These are phyloP conservation scores for Cydia pomonella DNA, from an alignment of 1,140 invertebrate genomes.

Conservation along the genomic window DNA sequence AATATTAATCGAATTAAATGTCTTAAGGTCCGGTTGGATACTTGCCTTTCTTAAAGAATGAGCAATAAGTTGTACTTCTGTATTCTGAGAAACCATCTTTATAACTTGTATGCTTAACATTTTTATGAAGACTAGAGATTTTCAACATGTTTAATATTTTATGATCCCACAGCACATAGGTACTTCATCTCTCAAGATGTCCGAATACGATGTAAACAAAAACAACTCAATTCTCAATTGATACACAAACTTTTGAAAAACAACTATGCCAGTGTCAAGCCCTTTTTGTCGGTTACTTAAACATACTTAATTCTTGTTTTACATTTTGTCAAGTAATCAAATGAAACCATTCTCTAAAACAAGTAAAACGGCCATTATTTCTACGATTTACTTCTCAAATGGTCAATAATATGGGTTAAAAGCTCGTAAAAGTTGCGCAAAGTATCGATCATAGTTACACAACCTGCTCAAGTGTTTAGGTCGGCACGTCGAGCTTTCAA, in stretches of 20 bases:
- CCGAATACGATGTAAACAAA: too few relatives aligned
- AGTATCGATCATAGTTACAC: constrained; percentile 21
- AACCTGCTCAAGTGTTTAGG: not conserved
- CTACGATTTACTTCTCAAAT: constrained; percentile 11
- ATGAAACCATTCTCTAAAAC: not conserved
- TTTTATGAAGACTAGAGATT: not conserved
- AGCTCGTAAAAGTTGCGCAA: constrained; percentile 16
- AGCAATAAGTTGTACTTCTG: not conserved
- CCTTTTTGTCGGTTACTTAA: not conserved
- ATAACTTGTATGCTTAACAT: not conserved
- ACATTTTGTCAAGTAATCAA: not conserved
- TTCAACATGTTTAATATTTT: too few relatives aligned
- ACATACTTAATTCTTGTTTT: not conserved
- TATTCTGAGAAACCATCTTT: not conserved
- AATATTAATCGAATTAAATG: not conserved
- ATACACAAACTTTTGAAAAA: too few relatives aligned
- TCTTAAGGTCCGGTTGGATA: not conserved
- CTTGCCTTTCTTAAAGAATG: not conserved
- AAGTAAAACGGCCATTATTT: not conserved
- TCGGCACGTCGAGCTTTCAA: constrained; percentile 1
- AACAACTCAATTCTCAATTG: too few relatives aligned
- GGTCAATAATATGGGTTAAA: constrained; percentile 19
- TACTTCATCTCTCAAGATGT: too few relatives aligned
- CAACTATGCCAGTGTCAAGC: too few relatives aligned
- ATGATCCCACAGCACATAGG: too few relatives aligned